These are phyloP conservation scores for Romanogobio albipinnatus DNA, from an alignment of 2,113 vertebrate species.

Conservation along the genomic window DNA sequence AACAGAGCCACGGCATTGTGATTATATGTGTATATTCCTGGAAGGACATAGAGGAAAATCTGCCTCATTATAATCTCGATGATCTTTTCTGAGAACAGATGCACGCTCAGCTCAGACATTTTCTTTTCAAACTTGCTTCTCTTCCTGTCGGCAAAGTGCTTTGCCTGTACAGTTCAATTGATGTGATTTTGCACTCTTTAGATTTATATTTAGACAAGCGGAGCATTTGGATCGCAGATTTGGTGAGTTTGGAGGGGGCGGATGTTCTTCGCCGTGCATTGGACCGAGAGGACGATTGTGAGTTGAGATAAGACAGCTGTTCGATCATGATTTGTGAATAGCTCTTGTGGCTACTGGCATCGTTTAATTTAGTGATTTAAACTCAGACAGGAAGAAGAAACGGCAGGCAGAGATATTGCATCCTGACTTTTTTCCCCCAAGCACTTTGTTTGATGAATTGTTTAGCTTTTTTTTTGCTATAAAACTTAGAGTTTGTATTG, in stretches of 20 bases:
- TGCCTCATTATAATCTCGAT: conserved; percentile 8
- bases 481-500: neutral
- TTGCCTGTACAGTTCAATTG: conserved; percentile 29
- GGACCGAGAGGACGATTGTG: conserved; percentile 61
- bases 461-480: neutral
- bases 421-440: neutral
- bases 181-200: conserved; percentile 14
- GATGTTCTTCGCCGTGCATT: conserved; percentile 70
- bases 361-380: conserved; percentile 17
- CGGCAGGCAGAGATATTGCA: neutral
- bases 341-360: conserved; percentile 53
- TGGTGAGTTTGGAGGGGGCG: conserved; percentile 74
- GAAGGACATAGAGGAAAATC: neutral
- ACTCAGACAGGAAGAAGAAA: conserved; percentile 22
- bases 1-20: neutral
- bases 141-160: conserved; percentile 16
- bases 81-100: conserved; percentile 36
- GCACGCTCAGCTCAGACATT: neutral
- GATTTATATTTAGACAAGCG: conserved; percentile 41
- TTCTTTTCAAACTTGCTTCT: conserved; percentile 3
- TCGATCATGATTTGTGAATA: conserved; percentile 62
- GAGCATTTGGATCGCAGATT: conserved; percentile 55
- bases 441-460: neutral
- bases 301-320: conserved; percentile 63
- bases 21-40: conserved; percentile 12